phyloP scores from a whole-genome alignment of 2,888 invertebrate genomes.

The Oscheius myriophilus region DNA sequence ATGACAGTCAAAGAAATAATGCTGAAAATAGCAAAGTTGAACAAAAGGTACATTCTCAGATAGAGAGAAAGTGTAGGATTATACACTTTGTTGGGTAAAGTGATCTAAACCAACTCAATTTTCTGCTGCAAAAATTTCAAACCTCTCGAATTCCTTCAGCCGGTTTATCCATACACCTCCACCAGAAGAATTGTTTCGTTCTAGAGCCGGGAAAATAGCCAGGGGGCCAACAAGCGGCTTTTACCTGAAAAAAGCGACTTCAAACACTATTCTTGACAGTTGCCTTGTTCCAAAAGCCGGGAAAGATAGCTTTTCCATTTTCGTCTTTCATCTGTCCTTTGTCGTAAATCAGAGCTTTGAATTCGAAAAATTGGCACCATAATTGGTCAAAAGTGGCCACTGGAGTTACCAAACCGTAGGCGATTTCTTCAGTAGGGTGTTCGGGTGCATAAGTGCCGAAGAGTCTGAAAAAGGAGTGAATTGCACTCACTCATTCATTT shows the following conservation, averaged over 20 bases:
- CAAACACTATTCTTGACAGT: no score
- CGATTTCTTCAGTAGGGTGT: conserved; percentile 78
- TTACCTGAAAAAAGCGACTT: conserved; percentile 71
- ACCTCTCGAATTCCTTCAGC: conserved; percentile 83
- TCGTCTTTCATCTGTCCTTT: conserved; percentile 77
- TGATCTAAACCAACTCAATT: conserved; percentile 9
- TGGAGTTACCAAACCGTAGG: conserved; percentile 78
- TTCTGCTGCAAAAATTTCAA: no score
- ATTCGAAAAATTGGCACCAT: conserved; percentile 80
- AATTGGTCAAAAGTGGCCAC: conserved; percentile 51
- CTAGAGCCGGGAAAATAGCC: conserved; percentile 83
- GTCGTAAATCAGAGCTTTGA: conserved; percentile 77
- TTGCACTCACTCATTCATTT: not conserved
- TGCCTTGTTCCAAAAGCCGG: conserved; percentile 73
- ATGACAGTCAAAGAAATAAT: conserved; percentile 32
- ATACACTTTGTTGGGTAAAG: conserved; percentile 22
- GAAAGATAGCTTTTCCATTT: conserved; percentile 62
- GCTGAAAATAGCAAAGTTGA: conserved; percentile 55
- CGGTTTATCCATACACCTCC: conserved; percentile 78
- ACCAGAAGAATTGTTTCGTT: conserved; percentile 62
- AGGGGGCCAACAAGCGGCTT: conserved; percentile 83
- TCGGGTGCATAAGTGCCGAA: conserved; percentile 79
- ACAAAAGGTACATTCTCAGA: conserved; percentile 56
- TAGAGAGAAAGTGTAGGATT: conserved; percentile 62
- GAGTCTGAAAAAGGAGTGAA: conserved; percentile 42